Conservation (phyloP, 2,888 invertebrate genomes). For the Drosophila merina region DNA sequence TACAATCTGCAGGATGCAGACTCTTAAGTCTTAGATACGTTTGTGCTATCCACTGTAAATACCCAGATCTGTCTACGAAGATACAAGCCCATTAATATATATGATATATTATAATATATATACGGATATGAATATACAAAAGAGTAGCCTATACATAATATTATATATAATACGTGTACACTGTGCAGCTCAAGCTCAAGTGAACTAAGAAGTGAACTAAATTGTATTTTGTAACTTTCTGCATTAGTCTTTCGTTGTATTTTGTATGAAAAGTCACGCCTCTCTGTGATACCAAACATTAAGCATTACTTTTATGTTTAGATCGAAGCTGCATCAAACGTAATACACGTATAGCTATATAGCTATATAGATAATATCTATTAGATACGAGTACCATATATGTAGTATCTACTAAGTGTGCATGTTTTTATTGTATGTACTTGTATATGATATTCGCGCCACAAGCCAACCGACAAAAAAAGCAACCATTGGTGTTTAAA, state of each 20-base stretch:
- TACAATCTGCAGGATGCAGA: slow-evolving; percentile 38
- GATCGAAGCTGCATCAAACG: slow-evolving; percentile 67
- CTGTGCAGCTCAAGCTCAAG: slow-evolving; percentile 42
- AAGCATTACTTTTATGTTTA: slow-evolving; percentile 78
- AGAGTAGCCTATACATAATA: slow-evolving; percentile 30
- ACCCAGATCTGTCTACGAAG: slow-evolving; percentile 17
- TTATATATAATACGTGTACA: slow-evolving; percentile 31
- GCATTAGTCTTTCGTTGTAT: slow-evolving; percentile 50
- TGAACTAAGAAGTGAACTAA: slow-evolving; percentile 37
- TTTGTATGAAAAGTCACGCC: slow-evolving; percentile 80
- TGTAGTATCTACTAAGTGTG: slow-evolving; percentile 63
- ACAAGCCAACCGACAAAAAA: slow-evolving; percentile 31
- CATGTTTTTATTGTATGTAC: slow-evolving; percentile 72
- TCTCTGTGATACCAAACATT: slow-evolving; percentile 83
- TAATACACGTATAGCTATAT: slow-evolving; percentile 34
- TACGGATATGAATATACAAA: slow-evolving; percentile 26
- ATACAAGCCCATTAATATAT: neutral
- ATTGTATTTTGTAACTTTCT: slow-evolving; percentile 54
- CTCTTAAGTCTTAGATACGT: slow-evolving; percentile 29
- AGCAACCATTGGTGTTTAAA: slow-evolving; percentile 19
- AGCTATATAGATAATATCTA: slow-evolving; percentile 17
- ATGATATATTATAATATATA: slow-evolving; percentile 15
- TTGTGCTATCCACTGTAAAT: slow-evolving; percentile 49
- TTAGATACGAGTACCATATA: too few species aligned
- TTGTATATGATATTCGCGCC: slow-evolving; percentile 59